Percentiles rank a stretch among this genome's conserved stretches.
phyloP scores from a whole-genome alignment of 2,113 vertebrate species.

The Mungos mungo region DNA sequence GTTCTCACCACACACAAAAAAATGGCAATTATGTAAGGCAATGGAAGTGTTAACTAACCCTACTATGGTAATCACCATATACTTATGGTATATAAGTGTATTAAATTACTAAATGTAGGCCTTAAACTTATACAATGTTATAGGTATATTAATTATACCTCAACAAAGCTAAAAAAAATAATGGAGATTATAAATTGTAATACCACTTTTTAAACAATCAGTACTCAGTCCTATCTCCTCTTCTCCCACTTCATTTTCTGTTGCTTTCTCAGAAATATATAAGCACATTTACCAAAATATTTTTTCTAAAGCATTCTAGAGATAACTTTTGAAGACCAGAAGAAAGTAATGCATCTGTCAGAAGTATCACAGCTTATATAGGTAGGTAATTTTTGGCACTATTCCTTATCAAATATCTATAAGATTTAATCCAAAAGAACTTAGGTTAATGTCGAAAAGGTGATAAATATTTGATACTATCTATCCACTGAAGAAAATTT shows the following conservation, averaged over 20 bases:
- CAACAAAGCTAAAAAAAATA: not conserved
- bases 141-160: not conserved
- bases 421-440: not conserved
- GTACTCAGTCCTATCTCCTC: not conserved
- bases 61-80: not conserved
- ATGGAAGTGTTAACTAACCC: not conserved
- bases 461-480: not conserved
- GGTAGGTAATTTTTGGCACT: not conserved
- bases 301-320: not conserved
- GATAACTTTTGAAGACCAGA: conserved; percentile 26
- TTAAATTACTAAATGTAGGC: not conserved
- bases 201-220: not conserved
- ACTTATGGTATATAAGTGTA: not conserved
- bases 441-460: not conserved
- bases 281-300: conserved; percentile 8
- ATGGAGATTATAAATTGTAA: not conserved
- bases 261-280: not conserved
- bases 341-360: not conserved
- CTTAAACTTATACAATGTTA: not conserved
- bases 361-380: not conserved
- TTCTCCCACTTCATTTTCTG: not conserved
- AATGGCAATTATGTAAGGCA: not conserved
- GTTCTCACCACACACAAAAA: not conserved
- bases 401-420: not conserved
- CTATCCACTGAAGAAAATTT: not conserved